Evolutionary conservation across 1,140 invertebrate genomes (phyloP).

Genomic region (Propsilocerus akamusi): DNA sequence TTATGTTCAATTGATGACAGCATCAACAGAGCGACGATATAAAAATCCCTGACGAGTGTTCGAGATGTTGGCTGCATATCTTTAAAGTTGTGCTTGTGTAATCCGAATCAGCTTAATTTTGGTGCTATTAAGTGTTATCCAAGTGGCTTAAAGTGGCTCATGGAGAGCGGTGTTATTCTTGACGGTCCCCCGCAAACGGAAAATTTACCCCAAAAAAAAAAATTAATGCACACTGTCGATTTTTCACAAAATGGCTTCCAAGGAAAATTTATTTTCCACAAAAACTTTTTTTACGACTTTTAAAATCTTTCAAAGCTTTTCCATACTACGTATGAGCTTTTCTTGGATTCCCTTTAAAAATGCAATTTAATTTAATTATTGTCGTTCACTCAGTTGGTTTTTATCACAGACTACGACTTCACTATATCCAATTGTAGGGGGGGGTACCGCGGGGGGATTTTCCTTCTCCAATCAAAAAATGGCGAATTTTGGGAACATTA

Average conservation of each 20-base stretch:
- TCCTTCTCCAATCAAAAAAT: no score
- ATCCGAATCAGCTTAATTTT: neutral
- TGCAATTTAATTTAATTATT: neutral
- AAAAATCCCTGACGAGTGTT: neutral
- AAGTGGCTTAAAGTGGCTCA: neutral
- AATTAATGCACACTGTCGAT: no score
- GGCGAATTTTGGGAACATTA: neutral
- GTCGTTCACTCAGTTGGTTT: no score
- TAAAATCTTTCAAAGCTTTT: neutral
- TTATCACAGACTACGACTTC: neutral
- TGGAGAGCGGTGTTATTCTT: neutral
- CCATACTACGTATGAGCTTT: neutral
- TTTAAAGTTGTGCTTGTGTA: neutral
- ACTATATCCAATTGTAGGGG: neutral
- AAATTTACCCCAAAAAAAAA: neutral
- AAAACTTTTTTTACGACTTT: neutral
- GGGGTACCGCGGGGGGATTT: neutral
- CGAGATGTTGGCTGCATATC: neutral
- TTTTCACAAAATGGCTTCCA: conserved; percentile 2
- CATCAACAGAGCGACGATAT: neutral
- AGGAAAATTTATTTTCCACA: no score
- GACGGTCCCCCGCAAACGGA: neutral
- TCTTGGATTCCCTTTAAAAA: neutral
- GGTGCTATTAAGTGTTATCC: neutral
- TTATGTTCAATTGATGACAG: neutral